A percentile compares a stretch with the other conserved stretches of the same genome.
Conservation (phyloP, 2,797 vertebrate genomes). For the Rhabdomys pumilio region DNA sequence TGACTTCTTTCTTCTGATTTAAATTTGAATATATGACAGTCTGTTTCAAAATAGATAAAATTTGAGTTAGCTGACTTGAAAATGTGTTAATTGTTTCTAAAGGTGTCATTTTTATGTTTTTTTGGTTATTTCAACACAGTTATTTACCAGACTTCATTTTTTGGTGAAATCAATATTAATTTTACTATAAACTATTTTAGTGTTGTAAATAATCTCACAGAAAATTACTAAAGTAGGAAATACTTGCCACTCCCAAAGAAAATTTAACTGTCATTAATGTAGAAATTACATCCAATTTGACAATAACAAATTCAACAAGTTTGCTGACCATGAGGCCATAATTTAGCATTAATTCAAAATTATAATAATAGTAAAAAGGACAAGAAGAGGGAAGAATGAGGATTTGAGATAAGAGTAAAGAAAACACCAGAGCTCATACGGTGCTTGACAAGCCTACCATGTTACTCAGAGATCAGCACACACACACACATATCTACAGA, state of each 20-base stretch:
- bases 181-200: not conserved
- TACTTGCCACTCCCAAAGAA: not conserved
- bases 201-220: not conserved
- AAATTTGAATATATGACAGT: not conserved
- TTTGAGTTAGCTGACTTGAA: not conserved
- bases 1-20: conserved; percentile 35
- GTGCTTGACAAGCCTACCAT: not conserved
- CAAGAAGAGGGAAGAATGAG: not conserved
- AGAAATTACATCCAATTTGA: not conserved
- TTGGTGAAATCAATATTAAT: conserved; percentile 14
- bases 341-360: not conserved
- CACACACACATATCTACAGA: not conserved
- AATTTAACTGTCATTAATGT: not conserved
- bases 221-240: not conserved
- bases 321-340: not conserved
- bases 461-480: not conserved
- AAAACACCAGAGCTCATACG: not conserved
- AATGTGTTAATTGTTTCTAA: conserved; percentile 41
- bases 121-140: not conserved
- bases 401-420: not conserved
- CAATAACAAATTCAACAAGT: not conserved
- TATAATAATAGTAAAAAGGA: not conserved
- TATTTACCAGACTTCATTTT: not conserved
- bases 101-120: not conserved
- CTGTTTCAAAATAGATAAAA: not conserved